These are phyloP conservation scores for Drosophila cardini DNA, from an alignment of 1,140 invertebrate genomes.

Conservation along the genomic window DNA sequence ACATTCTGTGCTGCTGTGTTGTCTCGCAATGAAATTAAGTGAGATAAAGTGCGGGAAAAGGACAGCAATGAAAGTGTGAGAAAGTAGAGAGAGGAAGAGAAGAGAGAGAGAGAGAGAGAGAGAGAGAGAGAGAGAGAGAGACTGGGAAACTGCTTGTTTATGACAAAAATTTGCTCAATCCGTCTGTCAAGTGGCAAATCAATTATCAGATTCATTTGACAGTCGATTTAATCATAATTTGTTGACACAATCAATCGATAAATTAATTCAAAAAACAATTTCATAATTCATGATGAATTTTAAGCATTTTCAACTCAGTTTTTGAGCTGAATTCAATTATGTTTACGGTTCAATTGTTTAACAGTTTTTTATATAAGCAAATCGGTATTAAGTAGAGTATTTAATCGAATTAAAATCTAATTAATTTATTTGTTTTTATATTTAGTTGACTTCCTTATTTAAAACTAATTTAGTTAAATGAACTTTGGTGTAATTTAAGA, in stretches of 20 bases:
- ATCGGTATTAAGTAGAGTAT: too few species aligned
- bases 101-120: neutral
- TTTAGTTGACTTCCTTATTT: too few species aligned
- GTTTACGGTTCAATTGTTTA: too few species aligned
- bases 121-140: neutral
- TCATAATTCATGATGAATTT: too few species aligned
- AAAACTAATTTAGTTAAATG: too few species aligned
- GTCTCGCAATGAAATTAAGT: conserved; percentile 37
- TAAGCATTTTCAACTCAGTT: neutral
- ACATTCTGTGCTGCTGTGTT: conserved; percentile 22
- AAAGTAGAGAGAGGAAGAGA: neutral
- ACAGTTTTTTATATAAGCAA: too few species aligned
- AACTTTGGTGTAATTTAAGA: too few species aligned
- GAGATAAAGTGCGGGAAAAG: neutral
- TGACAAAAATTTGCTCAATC: conserved; percentile 34
- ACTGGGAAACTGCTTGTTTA: conserved; percentile 3
- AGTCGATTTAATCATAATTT: conserved; percentile 17
- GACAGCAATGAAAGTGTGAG: neutral
- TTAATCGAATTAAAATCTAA: too few species aligned
- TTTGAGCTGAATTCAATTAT: conserved; percentile 11
- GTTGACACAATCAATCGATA: neutral
- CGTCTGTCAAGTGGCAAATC: conserved; percentile 49
- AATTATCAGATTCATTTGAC: conserved; percentile 45
- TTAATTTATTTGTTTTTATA: too few species aligned
- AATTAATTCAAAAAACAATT: neutral